Evolutionary conservation across 2,888 invertebrate species (phyloP).

Genomic region (Mimachlamys varia): DNA sequence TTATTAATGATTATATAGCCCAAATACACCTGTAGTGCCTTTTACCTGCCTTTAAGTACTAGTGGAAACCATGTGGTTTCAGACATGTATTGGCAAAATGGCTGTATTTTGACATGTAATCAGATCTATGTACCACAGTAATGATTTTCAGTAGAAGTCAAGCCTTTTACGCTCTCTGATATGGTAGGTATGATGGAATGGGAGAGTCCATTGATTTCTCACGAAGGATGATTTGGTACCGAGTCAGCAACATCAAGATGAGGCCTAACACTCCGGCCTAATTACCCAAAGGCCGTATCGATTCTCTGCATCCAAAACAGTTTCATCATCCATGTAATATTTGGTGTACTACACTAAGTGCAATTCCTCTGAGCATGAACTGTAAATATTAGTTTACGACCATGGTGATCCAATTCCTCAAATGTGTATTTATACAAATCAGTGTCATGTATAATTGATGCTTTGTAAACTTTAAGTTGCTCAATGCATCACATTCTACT

Average conservation of each 20-base stretch:
- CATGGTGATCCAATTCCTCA: background rate
- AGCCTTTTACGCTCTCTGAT: background rate
- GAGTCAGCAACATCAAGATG: slow-evolving; percentile 14
- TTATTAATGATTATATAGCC: too few species aligned
- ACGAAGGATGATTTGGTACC: slow-evolving; percentile 15
- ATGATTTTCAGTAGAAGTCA: background rate
- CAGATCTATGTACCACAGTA: background rate
- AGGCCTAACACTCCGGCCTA: slow-evolving; percentile 31
- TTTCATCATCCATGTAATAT: background rate
- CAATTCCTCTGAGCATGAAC: background rate
- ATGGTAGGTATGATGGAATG: slow-evolving; percentile 22
- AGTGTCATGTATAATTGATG: background rate
- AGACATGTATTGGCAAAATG: background rate
- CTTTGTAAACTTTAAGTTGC: background rate
- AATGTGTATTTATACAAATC: background rate
- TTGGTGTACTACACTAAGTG: background rate
- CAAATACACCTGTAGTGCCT: background rate
- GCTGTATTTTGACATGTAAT: background rate
- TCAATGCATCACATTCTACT: too few species aligned
- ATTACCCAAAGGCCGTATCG: slow-evolving; percentile 15
- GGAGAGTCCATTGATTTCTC: slow-evolving; percentile 27
- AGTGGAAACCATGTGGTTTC: background rate
- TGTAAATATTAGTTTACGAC: background rate
- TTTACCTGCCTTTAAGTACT: background rate
- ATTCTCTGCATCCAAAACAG: background rate